Percentiles rank a stretch among this genome's conserved stretches.
Conservation (phyloP, 2,113 vertebrate genomes). For the Podocnemis expansa region DNA sequence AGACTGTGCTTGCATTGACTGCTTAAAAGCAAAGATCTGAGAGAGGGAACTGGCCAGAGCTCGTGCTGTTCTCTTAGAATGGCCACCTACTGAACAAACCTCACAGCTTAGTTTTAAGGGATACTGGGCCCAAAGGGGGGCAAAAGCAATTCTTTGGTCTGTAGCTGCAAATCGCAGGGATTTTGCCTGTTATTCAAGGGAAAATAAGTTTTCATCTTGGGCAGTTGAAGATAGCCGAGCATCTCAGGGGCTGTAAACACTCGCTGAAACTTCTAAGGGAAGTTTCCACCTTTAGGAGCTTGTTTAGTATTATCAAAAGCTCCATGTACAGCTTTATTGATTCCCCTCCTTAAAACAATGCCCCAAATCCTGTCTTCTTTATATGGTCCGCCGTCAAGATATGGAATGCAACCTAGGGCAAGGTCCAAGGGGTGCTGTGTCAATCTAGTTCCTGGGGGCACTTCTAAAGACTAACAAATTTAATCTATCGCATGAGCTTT, state of each 20-base stretch:
- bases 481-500: too few relatives aligned
- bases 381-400: background rate
- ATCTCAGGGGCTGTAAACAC: accelerated
- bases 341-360: background rate
- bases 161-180: background rate
- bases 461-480: too few relatives aligned
- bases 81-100: accelerated
- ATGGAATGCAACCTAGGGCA: background rate
- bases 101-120: accelerated
- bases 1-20: background rate
- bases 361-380: background rate
- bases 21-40: background rate
- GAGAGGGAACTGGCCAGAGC: background rate
- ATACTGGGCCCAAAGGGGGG: background rate
- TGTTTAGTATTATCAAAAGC: background rate
- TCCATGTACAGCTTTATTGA: accelerated
- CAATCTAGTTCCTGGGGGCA: too few relatives aligned
- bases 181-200: background rate
- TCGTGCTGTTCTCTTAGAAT: background rate
- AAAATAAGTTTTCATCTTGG: background rate
- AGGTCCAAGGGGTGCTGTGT: too few relatives aligned
- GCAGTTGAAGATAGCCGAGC: background rate
- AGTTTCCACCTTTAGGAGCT: background rate
- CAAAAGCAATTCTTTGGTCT: background rate
- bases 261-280: background rate